phyloP scores from a whole-genome alignment of 2,113 vertebrate genomes.

The Ammospiza caudacuta region DNA sequence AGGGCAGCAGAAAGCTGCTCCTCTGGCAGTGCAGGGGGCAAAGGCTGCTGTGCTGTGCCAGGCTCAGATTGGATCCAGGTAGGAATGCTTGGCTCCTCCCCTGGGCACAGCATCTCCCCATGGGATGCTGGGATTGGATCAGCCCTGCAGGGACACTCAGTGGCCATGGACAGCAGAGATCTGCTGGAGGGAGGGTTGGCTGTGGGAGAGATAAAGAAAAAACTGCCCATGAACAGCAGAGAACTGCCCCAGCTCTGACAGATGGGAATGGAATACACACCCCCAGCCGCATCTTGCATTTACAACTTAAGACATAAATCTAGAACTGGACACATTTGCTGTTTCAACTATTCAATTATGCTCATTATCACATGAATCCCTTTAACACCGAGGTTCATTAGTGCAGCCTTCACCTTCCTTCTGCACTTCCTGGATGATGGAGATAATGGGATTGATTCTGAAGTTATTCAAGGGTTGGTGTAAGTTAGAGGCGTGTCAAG shows the following conservation, averaged over 20 bases:
- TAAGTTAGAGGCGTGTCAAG: conserved; percentile 4
- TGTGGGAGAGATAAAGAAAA: too few relatives aligned
- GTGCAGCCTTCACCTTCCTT: not conserved
- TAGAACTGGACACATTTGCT: not conserved
- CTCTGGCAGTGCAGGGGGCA: too few relatives aligned
- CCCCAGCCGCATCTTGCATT: not conserved
- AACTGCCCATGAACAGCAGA: too few relatives aligned
- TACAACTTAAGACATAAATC: not conserved
- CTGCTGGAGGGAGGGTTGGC: too few relatives aligned
- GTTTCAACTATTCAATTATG: not conserved
- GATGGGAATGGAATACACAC: accelerated
- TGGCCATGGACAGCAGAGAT: not conserved
- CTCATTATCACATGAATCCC: not conserved
- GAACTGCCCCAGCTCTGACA: not conserved
- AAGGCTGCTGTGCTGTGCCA: too few relatives aligned
- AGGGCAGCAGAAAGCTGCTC: too few relatives aligned
- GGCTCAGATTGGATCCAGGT: too few relatives aligned
- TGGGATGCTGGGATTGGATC: too few relatives aligned
- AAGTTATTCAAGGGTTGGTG: not conserved
- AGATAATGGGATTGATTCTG: conserved; percentile 14
- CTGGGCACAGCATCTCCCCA: too few relatives aligned
- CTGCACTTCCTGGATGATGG: not conserved
- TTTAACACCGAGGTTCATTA: not conserved
- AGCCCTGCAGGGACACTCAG: too few relatives aligned
- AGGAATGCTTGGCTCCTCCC: too few relatives aligned